Conservation (phyloP, 2,888 invertebrate species). For the Corythucha ciliata region DNA sequence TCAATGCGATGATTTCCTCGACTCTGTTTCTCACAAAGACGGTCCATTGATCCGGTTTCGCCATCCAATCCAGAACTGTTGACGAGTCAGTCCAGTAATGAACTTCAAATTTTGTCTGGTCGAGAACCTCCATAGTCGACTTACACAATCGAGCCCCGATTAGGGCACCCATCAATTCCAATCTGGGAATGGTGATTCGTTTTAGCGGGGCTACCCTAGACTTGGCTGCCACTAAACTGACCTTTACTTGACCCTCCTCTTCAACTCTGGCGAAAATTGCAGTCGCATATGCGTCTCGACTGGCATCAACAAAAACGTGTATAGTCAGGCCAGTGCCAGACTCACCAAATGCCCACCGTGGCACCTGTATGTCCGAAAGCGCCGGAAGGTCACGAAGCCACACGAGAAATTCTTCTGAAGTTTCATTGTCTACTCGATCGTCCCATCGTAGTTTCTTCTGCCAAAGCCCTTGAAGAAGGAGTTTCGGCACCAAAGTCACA, state of each 20-base stretch:
- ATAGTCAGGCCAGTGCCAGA: constrained; percentile 10
- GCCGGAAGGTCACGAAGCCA: too few species aligned
- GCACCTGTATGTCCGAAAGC: too few species aligned
- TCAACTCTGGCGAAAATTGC: constrained; percentile 20
- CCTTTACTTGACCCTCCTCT: constrained; percentile 2
- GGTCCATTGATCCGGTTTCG: constrained; percentile 15
- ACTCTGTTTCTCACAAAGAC: constrained; percentile 22
- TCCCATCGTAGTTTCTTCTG: constrained; percentile 4
- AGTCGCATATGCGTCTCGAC: constrained; percentile 19
- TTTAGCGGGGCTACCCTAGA: constrained; percentile 16
- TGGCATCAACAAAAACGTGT: constrained; percentile 23
- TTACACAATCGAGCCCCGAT: constrained; percentile 17
- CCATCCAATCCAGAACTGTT: constrained; percentile 20
- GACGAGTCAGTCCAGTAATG: constrained; percentile 25
- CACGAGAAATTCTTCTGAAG: too few species aligned
- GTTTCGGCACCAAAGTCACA: constrained; percentile 12
- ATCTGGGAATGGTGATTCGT: constrained; percentile 14
- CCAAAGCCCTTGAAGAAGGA: constrained; percentile 10
- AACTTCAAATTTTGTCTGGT: constrained; percentile 2
- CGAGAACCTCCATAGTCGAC: constrained; percentile 2
- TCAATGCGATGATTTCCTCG: constrained; percentile 18
- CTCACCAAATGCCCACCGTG: not conserved
- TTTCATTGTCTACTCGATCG: constrained; percentile 5
- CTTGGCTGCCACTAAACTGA: constrained; percentile 18
- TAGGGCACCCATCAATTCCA: constrained; percentile 23